Percentiles rank a stretch among this genome's conserved stretches.
Evolutionary conservation across 2,113 vertebrate genomes (phyloP).

Genomic region (Meles meles): DNA sequence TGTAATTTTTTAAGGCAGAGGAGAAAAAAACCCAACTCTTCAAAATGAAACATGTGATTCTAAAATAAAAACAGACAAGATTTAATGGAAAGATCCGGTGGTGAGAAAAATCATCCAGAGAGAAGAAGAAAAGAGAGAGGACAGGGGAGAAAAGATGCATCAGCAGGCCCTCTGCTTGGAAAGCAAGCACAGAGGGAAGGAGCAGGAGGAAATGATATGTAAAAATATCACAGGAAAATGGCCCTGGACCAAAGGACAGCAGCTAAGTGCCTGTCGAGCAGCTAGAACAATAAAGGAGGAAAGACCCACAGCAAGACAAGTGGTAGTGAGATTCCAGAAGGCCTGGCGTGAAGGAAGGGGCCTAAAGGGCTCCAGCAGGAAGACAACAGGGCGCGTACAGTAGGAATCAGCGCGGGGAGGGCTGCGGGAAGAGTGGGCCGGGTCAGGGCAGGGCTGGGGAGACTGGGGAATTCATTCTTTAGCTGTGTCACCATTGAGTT

Average conservation of each 20-base stretch:
- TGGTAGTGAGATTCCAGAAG: neutral
- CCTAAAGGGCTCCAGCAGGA: neutral
- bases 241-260: neutral
- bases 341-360: neutral
- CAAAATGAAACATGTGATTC: neutral
- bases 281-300: neutral
- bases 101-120: neutral
- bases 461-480: neutral
- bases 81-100: neutral
- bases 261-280: neutral
- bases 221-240: neutral
- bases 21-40: neutral
- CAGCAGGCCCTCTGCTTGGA: neutral
- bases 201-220: neutral
- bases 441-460: too few species aligned
- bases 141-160: neutral
- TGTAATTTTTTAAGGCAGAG: neutral
- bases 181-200: neutral
- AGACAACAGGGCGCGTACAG: neutral
- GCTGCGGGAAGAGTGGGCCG: neutral
- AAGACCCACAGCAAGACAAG: neutral
- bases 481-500: neutral
- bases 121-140: neutral
- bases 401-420: neutral
- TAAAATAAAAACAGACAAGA: neutral